phyloP scores from a whole-genome alignment of 2,888 invertebrate genomes.

The Leptopterna dolabrata region DNA sequence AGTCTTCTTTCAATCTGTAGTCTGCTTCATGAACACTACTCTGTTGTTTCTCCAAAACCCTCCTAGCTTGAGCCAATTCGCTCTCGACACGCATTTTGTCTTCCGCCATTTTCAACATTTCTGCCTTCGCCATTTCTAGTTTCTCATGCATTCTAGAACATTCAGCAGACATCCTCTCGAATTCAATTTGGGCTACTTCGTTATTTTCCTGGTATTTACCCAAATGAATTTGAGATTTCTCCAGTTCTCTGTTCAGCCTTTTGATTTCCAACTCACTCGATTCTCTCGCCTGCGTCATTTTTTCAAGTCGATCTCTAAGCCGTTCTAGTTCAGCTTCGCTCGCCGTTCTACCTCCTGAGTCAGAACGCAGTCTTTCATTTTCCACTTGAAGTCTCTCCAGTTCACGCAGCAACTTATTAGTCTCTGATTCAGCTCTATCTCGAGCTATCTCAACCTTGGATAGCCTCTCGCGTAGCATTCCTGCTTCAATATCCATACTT shows the following conservation, averaged over 20 bases:
- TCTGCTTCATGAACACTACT: conserved; percentile 74
- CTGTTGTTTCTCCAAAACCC: conserved; percentile 74
- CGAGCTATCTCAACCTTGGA: conserved; percentile 86
- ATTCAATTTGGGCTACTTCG: conserved; percentile 85
- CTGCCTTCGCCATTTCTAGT: conserved; percentile 74
- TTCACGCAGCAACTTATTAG: conserved; percentile 69
- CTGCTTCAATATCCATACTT: conserved; percentile 71
- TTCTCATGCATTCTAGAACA: conserved; percentile 84
- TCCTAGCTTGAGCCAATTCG: conserved; percentile 76
- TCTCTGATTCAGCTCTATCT: conserved; percentile 89
- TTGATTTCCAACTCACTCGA: conserved; percentile 90
- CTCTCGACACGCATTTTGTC: conserved; percentile 79
- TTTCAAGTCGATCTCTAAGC: conserved; percentile 86
- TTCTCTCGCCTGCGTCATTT: conserved; percentile 83
- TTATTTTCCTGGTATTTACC: conserved; percentile 86
- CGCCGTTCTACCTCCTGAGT: conserved; percentile 68
- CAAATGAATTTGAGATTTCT: conserved; percentile 86
- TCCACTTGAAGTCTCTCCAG: conserved; percentile 84
- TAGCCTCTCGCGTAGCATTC: conserved; percentile 85
- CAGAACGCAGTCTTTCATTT: conserved; percentile 80
- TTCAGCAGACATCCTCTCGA: conserved; percentile 86
- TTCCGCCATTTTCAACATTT: conserved; percentile 69
- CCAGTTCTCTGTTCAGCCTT: conserved; percentile 84
- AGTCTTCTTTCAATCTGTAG: conserved; percentile 78
- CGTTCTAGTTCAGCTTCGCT: conserved; percentile 83